phyloP scores from a whole-genome alignment of 2,888 invertebrate species.

The Trisateles emortualis region DNA sequence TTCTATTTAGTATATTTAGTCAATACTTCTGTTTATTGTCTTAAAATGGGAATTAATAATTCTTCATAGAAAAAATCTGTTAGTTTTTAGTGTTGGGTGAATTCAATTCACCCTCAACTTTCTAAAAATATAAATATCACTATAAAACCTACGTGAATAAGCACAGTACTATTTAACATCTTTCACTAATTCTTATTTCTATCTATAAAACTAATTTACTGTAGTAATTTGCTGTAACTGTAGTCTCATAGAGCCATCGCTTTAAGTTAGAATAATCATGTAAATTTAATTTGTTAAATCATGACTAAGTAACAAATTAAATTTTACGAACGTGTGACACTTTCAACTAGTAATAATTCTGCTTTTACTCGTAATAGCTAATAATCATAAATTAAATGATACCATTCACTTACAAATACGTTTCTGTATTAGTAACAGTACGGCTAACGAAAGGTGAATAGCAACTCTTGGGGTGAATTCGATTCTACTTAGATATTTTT shows the following conservation, averaged over 20 bases:
- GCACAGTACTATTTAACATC: not conserved
- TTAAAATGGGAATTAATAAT: not conserved
- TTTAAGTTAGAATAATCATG: conserved; percentile 30
- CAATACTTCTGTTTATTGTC: not conserved
- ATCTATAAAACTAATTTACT: conserved; percentile 4
- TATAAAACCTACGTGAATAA: not conserved
- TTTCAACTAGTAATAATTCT: conserved; percentile 31
- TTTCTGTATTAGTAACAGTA: conserved; percentile 15
- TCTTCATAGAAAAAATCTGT: not conserved
- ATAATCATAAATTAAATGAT: conserved; percentile 26
- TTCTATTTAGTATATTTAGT: not conserved
- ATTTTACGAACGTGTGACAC: conserved; percentile 28
- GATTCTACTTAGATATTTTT: not conserved
- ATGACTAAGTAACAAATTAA: conserved; percentile 17
- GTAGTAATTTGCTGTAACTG: conserved; percentile 58
- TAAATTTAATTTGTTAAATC: conserved; percentile 30
- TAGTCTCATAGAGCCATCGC: conserved; percentile 51
- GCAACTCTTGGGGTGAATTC: conserved; percentile 2
- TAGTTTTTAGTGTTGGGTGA: not conserved
- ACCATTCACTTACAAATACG: conserved; percentile 27
- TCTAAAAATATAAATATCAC: not conserved
- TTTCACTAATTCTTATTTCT: conserved; percentile 10
- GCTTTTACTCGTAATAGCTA: conserved; percentile 49
- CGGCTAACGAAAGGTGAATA: conserved; percentile 21
- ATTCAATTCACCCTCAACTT: not conserved